Evolutionary conservation across 2,113 vertebrate genomes (phyloP).

Genomic region (Dipodomys merriami): DNA sequence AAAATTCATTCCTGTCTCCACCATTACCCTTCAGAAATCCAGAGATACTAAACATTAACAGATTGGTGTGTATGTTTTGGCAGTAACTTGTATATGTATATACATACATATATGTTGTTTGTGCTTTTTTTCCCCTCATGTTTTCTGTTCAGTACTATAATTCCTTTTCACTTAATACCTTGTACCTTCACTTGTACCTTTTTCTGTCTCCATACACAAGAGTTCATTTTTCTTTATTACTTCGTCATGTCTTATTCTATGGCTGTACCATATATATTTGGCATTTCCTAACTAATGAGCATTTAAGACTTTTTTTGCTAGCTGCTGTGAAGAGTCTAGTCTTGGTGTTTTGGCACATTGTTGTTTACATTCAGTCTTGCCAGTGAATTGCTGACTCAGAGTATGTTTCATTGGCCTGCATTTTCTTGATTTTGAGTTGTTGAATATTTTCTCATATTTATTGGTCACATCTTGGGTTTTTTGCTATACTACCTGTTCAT

Average conservation of each 20-base stretch:
- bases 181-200: not conserved
- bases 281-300: not conserved
- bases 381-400: not conserved
- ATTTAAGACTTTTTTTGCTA: not conserved
- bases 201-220: not conserved
- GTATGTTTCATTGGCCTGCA: not conserved
- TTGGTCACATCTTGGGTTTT: slow-evolving; percentile 28
- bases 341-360: not conserved
- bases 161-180: not conserved
- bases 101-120: not conserved
- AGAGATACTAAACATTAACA: not conserved
- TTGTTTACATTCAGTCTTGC: slow-evolving; percentile 23
- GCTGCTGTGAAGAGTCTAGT: not conserved
- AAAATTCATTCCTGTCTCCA: not conserved
- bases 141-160: not conserved
- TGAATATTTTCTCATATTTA: slow-evolving; percentile 29
- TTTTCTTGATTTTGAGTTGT: slow-evolving; percentile 49
- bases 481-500: not conserved
- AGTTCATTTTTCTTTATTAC: not conserved
- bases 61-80: not conserved
- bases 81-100: not conserved
- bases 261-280: not conserved
- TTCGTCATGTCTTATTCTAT: not conserved
- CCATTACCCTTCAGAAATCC: not conserved
- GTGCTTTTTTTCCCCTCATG: not conserved